Evolutionary conservation across 2,113 vertebrate species (phyloP), one percentile per base, ranked within the genome.

Genomic region (Chinchilla lanigera): DNA sequence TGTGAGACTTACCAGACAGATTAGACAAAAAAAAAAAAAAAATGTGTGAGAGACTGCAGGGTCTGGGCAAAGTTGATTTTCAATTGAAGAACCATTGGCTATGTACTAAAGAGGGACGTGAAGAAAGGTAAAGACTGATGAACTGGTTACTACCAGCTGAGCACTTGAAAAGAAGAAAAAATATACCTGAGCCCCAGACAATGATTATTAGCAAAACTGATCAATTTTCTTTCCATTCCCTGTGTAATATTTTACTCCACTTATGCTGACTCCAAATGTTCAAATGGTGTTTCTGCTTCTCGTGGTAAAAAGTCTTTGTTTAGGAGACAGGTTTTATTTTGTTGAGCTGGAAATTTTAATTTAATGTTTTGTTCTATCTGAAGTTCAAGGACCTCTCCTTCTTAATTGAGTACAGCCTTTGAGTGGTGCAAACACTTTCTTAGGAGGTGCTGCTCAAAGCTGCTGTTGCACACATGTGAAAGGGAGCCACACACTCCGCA

Each of bases 201-300:
- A 82, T 73, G 58, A 84, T 82, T 71, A 52, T 90, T 86, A 89
- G n/a, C 52, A 86, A 91, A 95, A 94, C 0, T 86, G 73, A 38
- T 38, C 80, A 77, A 69, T 90, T 95, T 95, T 67, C 44, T 90
- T 97, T 35, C 38, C 22, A 63, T 90, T 89, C 35, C 26, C 14
- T 75, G 14, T 69, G 4, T 73, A 38, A 50, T n/a, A 61, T 14
- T 44, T 94, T 90, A 41, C 1, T 30, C 71, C 73, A 33, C 8
- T 89, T 50, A 69, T n/a, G 56, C 41, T 24, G 78, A 93, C 5
- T 41, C 56, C 33, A 38, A 22, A 19, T 71, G 11, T 81, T 96
- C n/a, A 50, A 12, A 33, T 86, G 80, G 71, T 24, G 77, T 89
- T 91, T 89, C 20, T 73, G 30, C 80, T 95, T 95, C 71, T 9